A percentile compares a stretch with the other conserved stretches of the same genome.
phyloP scores from a whole-genome alignment of 2,797 vertebrate species.

The Rhinichthys osculus region DNA sequence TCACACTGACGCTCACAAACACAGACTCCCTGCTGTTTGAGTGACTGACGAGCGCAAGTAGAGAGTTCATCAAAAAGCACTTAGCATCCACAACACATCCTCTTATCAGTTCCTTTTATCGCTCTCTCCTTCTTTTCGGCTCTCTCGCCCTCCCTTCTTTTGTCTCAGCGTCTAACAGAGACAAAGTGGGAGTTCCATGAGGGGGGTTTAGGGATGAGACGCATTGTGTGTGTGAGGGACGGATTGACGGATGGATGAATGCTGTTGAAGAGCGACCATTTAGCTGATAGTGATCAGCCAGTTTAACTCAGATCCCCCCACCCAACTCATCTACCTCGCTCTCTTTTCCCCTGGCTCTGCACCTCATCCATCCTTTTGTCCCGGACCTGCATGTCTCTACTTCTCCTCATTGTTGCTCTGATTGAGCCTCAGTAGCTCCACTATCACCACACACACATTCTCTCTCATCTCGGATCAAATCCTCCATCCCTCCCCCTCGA shows the following conservation, averaged over 20 bases:
- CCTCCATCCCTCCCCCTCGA: conserved; percentile 31
- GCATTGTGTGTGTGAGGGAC: conserved; percentile 25
- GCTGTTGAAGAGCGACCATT: conserved; percentile 34
- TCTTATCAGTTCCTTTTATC: conserved; percentile 48
- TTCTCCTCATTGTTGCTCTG: conserved; percentile 42
- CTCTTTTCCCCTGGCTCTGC: conserved; percentile 1
- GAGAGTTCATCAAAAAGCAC: conserved; percentile 50
- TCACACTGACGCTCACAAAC: conserved; percentile 16
- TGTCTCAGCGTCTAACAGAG: conserved; percentile 46
- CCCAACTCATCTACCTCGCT: conserved; percentile 21
- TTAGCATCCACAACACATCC: conserved; percentile 50
- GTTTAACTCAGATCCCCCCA: conserved; percentile 26
- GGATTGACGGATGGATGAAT: conserved; percentile 38
- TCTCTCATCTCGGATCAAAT: conserved; percentile 45
- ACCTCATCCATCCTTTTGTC: conserved; percentile 37
- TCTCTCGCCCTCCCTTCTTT: conserved; percentile 41
- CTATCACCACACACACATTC: conserved; percentile 39
- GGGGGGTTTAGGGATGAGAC: conserved; percentile 24
- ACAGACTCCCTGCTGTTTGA: conserved; percentile 36
- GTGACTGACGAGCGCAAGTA: conserved; percentile 37
- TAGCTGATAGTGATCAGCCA: conserved; percentile 60
- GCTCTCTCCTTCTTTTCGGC: conserved; percentile 46
- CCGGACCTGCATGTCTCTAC: conserved; percentile 47
- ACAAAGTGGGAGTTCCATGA: conserved; percentile 46
- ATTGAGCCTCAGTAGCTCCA: conserved; percentile 44